A percentile compares a stretch with the other conserved stretches of the same genome.
Evolutionary conservation across 2,888 invertebrate species (phyloP).

Genomic region (Hyles lineata): DNA sequence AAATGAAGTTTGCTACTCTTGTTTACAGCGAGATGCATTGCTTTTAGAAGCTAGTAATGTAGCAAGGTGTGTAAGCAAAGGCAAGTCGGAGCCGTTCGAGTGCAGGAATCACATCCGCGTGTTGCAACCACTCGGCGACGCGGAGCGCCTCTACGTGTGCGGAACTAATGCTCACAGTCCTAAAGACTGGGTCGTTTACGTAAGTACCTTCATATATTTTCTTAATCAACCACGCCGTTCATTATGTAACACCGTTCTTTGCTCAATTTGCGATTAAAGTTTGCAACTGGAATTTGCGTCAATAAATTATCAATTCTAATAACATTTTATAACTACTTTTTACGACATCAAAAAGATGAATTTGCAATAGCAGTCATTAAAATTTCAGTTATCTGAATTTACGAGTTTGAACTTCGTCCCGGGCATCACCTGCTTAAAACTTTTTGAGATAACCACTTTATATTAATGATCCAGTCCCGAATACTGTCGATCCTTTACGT

Average conservation of each 20-base stretch:
- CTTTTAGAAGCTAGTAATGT: slow-evolving; percentile 86
- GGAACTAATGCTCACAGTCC: slow-evolving; percentile 88
- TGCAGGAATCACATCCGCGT: slow-evolving; percentile 87
- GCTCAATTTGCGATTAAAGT: background rate
- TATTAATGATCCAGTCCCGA: slow-evolving; percentile 33
- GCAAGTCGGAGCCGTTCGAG: slow-evolving; percentile 87
- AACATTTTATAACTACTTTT: slow-evolving; percentile 33
- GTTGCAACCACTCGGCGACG: slow-evolving; percentile 87
- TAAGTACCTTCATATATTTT: slow-evolving; percentile 57
- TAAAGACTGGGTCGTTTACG: slow-evolving; percentile 87
- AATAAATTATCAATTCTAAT: slow-evolving; percentile 11
- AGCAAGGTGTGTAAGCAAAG: slow-evolving; percentile 86
- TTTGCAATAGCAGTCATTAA: slow-evolving; percentile 37
- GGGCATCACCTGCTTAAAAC: slow-evolving; percentile 34
- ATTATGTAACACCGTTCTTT: background rate
- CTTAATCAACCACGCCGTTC: slow-evolving; percentile 9
- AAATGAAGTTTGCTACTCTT: slow-evolving; percentile 38
- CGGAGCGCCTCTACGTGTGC: slow-evolving; percentile 85
- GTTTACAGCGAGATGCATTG: slow-evolving; percentile 81
- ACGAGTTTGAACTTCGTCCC: slow-evolving; percentile 33
- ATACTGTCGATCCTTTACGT: slow-evolving; percentile 44
- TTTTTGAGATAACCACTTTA: slow-evolving; percentile 32
- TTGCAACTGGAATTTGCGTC: background rate
- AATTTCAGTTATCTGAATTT: slow-evolving; percentile 37
- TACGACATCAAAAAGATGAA: slow-evolving; percentile 35